Conservation (phyloP, 2,888 invertebrate genomes). For the Fragum whitleyi region DNA sequence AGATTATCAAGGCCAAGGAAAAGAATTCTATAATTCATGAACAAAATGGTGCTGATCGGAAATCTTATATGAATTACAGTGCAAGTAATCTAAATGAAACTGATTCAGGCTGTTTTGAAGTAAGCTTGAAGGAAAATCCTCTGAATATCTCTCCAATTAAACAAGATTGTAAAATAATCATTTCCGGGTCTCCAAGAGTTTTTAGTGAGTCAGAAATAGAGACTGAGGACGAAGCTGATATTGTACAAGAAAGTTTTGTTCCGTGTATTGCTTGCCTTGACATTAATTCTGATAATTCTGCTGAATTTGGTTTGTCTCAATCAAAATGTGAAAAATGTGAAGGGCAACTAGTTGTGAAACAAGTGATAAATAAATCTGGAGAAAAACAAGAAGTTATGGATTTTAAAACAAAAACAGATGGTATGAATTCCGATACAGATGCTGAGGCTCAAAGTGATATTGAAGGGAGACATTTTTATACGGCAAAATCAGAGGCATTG, state of each 20-base stretch:
- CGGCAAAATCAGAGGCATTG: conserved; percentile 9
- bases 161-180: background rate
- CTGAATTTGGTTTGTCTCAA: background rate
- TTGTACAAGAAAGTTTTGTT: conserved; percentile 25
- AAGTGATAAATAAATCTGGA: conserved; percentile 31
- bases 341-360: conserved; percentile 26
- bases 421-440: conserved; percentile 38
- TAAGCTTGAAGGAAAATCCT: background rate
- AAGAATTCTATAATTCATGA: background rate
- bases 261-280: conserved; percentile 63
- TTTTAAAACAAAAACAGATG: conserved; percentile 30
- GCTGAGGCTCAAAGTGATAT: conserved; percentile 34
- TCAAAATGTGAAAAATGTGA: conserved; percentile 47
- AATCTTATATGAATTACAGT: background rate
- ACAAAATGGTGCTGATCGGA: background rate
- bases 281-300: conserved; percentile 14
- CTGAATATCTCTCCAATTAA: background rate
- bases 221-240: conserved; percentile 51
- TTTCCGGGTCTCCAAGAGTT: background rate
- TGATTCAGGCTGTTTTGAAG: background rate
- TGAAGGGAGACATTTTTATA: conserved; percentile 15
- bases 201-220: conserved; percentile 48
- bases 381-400: conserved; percentile 53
- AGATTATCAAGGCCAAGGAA: background rate
- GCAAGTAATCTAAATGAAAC: background rate